Base-by-base conservation (phyloP, 2,113 vertebrate species). In the Hylia prasina region DNA sequence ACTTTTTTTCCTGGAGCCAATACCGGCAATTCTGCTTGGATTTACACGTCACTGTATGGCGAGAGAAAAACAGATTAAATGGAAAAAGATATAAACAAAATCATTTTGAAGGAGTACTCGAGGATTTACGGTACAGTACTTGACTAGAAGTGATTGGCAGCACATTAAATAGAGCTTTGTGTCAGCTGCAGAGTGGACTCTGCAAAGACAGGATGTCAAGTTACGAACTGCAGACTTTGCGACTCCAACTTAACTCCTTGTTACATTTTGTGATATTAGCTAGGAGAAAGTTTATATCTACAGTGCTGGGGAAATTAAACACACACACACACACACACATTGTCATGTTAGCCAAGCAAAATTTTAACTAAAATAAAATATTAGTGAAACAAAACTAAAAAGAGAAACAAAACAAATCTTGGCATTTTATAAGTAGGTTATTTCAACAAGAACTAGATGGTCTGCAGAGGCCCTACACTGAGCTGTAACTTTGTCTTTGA, bases 141-240 rank as follows among this genome's bases (percentile, higher is more conserved):
- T 94, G 91, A 96, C 90, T 61, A 78, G 69, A 64, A 93, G 87
- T 97, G 98, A 97, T 97, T 97, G 96, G 94, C 97, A 97, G 96
- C 91, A 95, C 95, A 96, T 98, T 95, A 97, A 98, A 97, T 94
- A 96, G 95, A 97, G 95, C 97, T 97, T 97, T 98, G 96, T 97
- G 97, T 97, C 96, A 93, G 95, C 95, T 94, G 84, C 83, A 90
- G 94, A 97, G 95, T 96, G 94, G 93, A 95, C 93, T 96, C 66
- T 71, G 95, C 96, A 96, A 97, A 98, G 97, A 94, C 93, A 96
- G 94, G 96, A 97, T 96, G 92, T 97, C 97, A 97, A 96, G 95
- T 98, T 98, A 98, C 95, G 75, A 96, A 94, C 95, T 93, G 96
- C 96, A 98, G 97, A 98, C 97, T 97, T 94, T 89, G 95, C 11